Base-by-base conservation (phyloP, 2,797 vertebrate species). In the Antennarius maculatus region DNA sequence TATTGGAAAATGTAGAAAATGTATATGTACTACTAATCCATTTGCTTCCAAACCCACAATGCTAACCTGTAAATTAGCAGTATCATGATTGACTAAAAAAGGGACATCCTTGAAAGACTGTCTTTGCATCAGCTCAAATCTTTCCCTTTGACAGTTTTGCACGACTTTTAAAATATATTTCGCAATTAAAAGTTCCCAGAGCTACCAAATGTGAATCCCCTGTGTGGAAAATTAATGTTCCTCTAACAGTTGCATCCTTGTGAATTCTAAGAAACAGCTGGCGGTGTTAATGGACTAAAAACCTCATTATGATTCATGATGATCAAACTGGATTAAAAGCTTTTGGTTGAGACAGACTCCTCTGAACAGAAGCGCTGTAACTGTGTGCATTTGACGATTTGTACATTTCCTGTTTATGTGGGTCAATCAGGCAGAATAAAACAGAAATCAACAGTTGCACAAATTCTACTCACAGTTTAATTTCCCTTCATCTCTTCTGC, bases 321-420 rank as follows among this genome's bases (percentile, higher is more conserved):
- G 31, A 8, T 34, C 5, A 8, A 34, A 34, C 5, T 34, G 5
- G 31, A 34, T 8, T 47, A 50, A 77, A 69, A 29, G 29, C 37
- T 15, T 34, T 18, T 18, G 2, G 11, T 15, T 27, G 18, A 54
- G 14, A 18, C 4, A 34, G 50, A 61, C 49, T 74, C 42, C 14
- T 39, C 71, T 48, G 42, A 10, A 67, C 47, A 41, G 28, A 55
- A 23, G 27, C 54, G 18, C 42, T 23, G 12, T 60, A 61, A 60
- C 17, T 45, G 27, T 27, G n/a, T 61, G 41, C 64, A 39, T 42
- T 67, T 56, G 13, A 17, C 6, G 41, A 37, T 77, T 81, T 66
- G 54, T 63, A 61, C 37, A 31, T 76, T 80, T 87, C 83, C 74
- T 80, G 84, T 87, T 86, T 78, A 69, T 67, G 66, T 53, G 60